Evolutionary conservation across 2,113 vertebrate genomes (phyloP).

Genomic region (Saccopteryx leptura): DNA sequence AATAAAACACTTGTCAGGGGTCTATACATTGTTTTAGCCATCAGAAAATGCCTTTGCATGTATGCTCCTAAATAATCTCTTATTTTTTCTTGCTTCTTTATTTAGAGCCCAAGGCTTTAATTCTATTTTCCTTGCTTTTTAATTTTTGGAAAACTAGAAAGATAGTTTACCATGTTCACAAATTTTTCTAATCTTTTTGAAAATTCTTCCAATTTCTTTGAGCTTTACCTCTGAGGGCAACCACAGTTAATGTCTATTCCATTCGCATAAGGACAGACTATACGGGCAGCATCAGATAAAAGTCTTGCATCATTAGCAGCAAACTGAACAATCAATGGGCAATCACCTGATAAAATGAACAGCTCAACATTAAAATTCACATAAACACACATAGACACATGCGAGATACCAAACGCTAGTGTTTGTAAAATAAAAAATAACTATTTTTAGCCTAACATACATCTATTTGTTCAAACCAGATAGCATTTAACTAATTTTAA

Average conservation of each 20-base stretch:
- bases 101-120: constrained; percentile 25
- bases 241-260: constrained; percentile 99
- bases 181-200: constrained; percentile 70
- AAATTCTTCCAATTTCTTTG: constrained; percentile 72
- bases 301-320: constrained; percentile 96
- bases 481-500: constrained; percentile 20
- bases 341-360: constrained; percentile 91
- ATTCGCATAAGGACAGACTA: constrained; percentile 94
- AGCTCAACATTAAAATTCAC: constrained; percentile 74
- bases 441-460: constrained; percentile 39
- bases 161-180: constrained; percentile 69
- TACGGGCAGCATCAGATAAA: constrained; percentile 94
- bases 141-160: constrained; percentile 68
- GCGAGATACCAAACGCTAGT: background rate
- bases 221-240: constrained; percentile 96
- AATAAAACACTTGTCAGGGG: background rate
- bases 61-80: constrained; percentile 19
- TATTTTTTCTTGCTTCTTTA: background rate
- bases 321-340: constrained; percentile 97
- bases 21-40: background rate
- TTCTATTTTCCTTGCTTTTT: constrained; percentile 50
- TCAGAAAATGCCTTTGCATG: background rate
- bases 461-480: constrained; percentile 63
- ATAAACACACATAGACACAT: background rate
- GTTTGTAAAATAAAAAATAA: constrained; percentile 16